Conservation (phyloP, 2,113 vertebrate species). For the Lophochroa leadbeateri region DNA sequence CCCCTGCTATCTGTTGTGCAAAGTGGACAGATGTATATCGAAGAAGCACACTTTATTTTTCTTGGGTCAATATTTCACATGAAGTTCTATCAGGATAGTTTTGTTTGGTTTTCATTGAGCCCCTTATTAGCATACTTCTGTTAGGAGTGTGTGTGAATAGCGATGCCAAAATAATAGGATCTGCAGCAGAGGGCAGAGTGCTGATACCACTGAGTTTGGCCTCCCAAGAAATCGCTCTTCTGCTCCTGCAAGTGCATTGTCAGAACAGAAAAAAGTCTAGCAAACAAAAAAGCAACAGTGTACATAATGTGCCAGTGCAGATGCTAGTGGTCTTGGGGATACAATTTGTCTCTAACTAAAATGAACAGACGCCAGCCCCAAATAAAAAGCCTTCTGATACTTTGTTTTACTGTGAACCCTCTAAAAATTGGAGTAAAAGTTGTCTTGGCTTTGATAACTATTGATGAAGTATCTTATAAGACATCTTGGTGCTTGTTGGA, state of each 20-base stretch:
- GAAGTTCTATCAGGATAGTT: background rate
- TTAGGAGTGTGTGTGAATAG: background rate
- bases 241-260: background rate
- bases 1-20: conserved; percentile 18
- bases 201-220: background rate
- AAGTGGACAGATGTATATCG: background rate
- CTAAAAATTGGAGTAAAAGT: background rate
- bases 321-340: background rate
- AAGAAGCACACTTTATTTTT: conserved; percentile 16
- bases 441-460: background rate
- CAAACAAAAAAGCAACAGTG: background rate
- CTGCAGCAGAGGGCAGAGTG: background rate
- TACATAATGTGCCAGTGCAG: background rate
- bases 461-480: background rate
- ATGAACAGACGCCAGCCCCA: accelerated
- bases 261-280: background rate
- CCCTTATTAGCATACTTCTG: background rate
- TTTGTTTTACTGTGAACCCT: background rate
- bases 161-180: background rate
- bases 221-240: background rate
- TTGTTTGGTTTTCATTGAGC: conserved; percentile 22
- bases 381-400: background rate
- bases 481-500: background rate
- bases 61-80: conserved; percentile 35
- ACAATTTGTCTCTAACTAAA: background rate